Evolutionary conservation across 2,797 vertebrate species (phyloP).

Genomic region (Pitangus sulphuratus): DNA sequence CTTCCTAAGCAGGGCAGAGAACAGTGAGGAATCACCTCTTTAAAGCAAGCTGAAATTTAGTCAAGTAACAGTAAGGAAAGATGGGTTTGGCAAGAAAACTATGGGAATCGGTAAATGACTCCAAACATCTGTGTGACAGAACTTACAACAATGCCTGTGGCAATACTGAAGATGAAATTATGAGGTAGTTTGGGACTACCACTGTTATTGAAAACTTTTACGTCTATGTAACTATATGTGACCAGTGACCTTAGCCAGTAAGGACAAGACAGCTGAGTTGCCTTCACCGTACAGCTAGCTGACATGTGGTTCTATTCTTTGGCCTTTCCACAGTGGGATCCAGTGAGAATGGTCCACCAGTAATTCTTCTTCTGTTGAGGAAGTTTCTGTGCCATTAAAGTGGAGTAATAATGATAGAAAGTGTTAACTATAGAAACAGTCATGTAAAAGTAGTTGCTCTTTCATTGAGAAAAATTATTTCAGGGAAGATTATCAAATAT

Average conservation of each 20-base stretch:
- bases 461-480: not conserved
- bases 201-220: not conserved
- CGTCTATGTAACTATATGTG: not conserved
- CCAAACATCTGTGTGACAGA: not conserved
- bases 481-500: not conserved
- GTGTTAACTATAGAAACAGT: not conserved
- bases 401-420: not conserved
- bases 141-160: not conserved
- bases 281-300: not conserved
- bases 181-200: not conserved
- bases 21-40: not conserved
- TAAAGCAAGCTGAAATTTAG: not conserved
- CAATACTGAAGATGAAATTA: not conserved
- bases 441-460: not conserved
- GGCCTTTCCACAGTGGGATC: not conserved
- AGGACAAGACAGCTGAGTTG: not conserved
- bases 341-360: not conserved
- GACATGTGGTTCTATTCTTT: not conserved
- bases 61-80: not conserved
- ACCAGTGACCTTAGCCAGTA: not conserved
- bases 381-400: not conserved
- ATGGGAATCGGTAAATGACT: not conserved
- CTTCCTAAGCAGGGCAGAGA: not conserved
- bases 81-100: not conserved
- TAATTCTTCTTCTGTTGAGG: not conserved